phyloP scores from a whole-genome alignment of 2,113 vertebrate genomes.

The Dasyornis broadbenti region DNA sequence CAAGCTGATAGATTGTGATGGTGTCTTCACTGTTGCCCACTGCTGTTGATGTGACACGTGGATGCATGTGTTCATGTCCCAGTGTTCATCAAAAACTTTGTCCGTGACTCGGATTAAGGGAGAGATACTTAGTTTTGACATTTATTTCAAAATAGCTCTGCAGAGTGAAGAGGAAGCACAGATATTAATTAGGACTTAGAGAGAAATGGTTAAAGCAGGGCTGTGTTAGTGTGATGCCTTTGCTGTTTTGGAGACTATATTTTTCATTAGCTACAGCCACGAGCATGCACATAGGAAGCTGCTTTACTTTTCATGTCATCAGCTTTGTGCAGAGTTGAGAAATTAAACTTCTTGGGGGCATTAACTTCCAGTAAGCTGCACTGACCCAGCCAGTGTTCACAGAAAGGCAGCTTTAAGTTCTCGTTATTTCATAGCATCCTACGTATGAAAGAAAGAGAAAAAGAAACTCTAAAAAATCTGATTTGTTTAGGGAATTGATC shows the following conservation, averaged over 20 bases:
- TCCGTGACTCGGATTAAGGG: not conserved
- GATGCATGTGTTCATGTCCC: not conserved
- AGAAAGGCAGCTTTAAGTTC: not conserved
- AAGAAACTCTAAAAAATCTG: not conserved
- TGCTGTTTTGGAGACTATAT: not conserved
- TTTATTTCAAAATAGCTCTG: not conserved
- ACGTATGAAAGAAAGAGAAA: not conserved
- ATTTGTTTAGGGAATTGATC: not conserved
- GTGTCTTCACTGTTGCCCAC: not conserved
- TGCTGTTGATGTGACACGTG: not conserved
- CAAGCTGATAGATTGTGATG: not conserved
- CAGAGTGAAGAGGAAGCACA: not conserved
- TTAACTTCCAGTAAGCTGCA: not conserved
- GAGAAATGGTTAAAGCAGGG: not conserved
- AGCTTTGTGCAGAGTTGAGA: not conserved
- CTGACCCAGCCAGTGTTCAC: not conserved
- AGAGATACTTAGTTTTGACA: not conserved
- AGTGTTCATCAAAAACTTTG: not conserved
- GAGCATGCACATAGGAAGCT: not conserved
- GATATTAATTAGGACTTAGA: not conserved
- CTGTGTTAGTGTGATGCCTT: not conserved
- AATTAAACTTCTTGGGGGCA: not conserved
- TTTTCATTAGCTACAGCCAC: not conserved
- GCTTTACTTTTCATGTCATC: not conserved
- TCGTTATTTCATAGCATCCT: not conserved